Base-by-base conservation (phyloP, 2,113 vertebrate species). In the Dicaeum eximium region DNA sequence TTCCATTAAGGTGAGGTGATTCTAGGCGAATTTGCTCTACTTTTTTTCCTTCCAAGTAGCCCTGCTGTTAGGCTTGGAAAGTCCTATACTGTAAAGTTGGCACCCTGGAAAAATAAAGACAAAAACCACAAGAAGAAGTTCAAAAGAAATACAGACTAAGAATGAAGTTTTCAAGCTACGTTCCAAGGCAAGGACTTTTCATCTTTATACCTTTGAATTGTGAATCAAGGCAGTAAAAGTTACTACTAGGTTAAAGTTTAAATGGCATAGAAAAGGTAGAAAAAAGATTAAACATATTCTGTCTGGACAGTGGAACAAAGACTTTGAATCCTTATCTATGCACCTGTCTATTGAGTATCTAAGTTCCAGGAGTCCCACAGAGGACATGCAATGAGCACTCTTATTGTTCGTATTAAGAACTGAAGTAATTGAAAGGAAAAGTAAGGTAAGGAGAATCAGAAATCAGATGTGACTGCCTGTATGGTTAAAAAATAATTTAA, bases 231-330 rank as follows among this genome's bases (percentile, higher is more conserved):
- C 97, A 96, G 97, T 98, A 97, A 98, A 98, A 98, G 98, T 98
- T 98, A 98, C 98, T 98, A 98, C 98, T 98, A 98, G 98, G 98
- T 98, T 98, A 98, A 98, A 98, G 98, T 98, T 98, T 98, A 98
- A 98, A 98, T 98, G 98, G 97, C 98, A 97, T 94, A 97, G 98
- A 98, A 98, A 97, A 97, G 97, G 96, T 97, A 74, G 95, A 93
- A 95, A 97, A 94, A 97, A 98, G 98, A 98, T 98, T 98, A 98
- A 98, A 98, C 95, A 81, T 64, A 71, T 96, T 97, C 97, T 96
- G 97, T 98, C 97, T 96, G 98, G 97, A 96, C 97, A 95, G 96
- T 97, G 97, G 98, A 98, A 98, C 97, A 98, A 98, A 98, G 98
- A 98, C 95, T 97, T 97, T 97, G 78, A 95, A 94, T 97, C 96